These are phyloP conservation scores for Circaetus cinerascens DNA, from an alignment of 2,113 vertebrate species.

Conservation along the genomic window DNA sequence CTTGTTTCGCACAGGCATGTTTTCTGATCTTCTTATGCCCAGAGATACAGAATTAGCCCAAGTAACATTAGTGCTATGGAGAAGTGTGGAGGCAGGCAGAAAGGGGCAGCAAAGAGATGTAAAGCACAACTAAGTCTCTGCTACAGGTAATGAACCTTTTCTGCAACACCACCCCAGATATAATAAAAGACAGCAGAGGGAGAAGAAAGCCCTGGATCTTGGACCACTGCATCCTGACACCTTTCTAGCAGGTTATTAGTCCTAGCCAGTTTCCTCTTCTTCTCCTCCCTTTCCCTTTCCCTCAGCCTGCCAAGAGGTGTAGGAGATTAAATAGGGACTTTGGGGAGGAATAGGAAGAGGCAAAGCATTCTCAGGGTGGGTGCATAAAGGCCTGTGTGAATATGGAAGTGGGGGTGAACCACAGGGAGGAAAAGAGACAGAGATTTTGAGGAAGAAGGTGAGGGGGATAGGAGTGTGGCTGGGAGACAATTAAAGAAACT, in stretches of 20 bases:
- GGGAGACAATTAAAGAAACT: not conserved
- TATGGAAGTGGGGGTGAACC: not conserved
- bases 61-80: not conserved
- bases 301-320: not conserved
- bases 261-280: not conserved
- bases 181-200: not conserved
- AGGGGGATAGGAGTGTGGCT: not conserved
- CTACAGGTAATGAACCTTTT: not conserved
- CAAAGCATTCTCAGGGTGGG: accelerated
- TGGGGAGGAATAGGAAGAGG: not conserved
- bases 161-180: not conserved
- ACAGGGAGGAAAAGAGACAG: not conserved
- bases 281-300: not conserved
- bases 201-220: not conserved
- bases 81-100: not conserved
- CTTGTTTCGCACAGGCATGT: not conserved
- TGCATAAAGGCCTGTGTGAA: not conserved
- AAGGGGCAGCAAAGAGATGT: not conserved
- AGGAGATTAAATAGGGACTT: not conserved
- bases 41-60: not conserved
- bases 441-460: not conserved
- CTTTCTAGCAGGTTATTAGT: not conserved
- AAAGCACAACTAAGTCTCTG: not conserved
- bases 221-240: not conserved
- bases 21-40: not conserved